Evolutionary conservation across 2,797 vertebrate species (phyloP), one percentile per base, ranked within the genome.

Genomic region (Bradypus variegatus): DNA sequence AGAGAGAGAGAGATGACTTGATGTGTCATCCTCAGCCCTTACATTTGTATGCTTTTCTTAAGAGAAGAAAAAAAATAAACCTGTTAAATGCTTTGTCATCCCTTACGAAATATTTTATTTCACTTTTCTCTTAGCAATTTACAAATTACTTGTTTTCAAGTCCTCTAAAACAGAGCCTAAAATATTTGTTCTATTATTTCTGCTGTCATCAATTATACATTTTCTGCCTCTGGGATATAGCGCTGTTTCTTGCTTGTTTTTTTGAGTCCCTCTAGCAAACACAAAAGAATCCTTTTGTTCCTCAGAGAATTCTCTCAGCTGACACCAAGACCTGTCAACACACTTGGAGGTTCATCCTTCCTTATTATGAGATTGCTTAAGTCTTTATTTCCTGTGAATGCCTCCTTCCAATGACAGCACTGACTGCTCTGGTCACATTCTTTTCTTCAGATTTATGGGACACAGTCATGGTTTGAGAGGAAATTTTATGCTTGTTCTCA

Each of bases 251-350:
- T 70, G 91, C 62, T 90, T 94, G 80, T 95, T 93, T 92, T 87
- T 90, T 84, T 80, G 78, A 83, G 67, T 58, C 29, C 91, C 55
- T 92, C 64, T 29, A 62, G 94, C 80, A 93, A 86, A 93, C 78
- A 94, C 89, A 89, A 90, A 92, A 93, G 92, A 87, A 93, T 53
- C 65, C 60, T 90, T 95, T 67, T 91, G 90, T 89, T 94, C 48
- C 91, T 41, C 55, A 90, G 87, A 96, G 92, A 86, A 64, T 91
- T 81, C 67, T 70, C 92, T 10, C 62, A 83, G 93, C 86, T 91
- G 77, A 91, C 76, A 88, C 82, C 0, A 1, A 38, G 85, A 92
- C 58, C 86, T 92, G 91, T 90, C 93, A 89, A 23, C 90, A 88
- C 75, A 93, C 72, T 31, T 94, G 87, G 65, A 19, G 76, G 53